Percentiles rank a stretch among this genome's conserved stretches.
These are phyloP conservation scores for Aurelia aurita complex sp. Pacific DNA, from an alignment of 30 jellyfish, hydroid and myxozoan species.

Conservation along the genomic window DNA sequence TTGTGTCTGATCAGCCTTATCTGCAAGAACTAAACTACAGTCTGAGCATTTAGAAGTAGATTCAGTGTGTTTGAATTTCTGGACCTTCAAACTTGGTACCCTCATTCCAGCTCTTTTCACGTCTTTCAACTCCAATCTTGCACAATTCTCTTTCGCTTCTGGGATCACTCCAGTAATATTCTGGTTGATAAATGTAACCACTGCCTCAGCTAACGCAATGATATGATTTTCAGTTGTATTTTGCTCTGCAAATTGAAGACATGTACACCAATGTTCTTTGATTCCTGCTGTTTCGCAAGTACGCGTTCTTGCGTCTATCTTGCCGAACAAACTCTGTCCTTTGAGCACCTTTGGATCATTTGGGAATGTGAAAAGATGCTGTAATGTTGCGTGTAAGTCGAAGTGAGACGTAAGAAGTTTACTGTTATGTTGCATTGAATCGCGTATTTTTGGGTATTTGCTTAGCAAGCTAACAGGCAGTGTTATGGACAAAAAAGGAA, in stretches of 20 bases:
- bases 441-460: constrained; percentile 1
- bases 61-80: background rate
- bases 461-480: constrained; percentile 26
- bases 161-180: background rate
- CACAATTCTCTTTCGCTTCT: constrained; percentile 17
- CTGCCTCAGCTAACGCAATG: background rate
- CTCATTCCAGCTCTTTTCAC: constrained; percentile 23
- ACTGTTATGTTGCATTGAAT: constrained; percentile 14
- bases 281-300: constrained; percentile 72
- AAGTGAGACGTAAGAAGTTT: constrained; percentile 51
- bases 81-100: constrained; percentile 4
- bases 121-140: background rate
- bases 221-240: background rate
- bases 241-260: constrained; percentile 18
- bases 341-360: background rate
- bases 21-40: background rate
- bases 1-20: background rate
- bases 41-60: background rate
- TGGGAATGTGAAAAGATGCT: constrained; percentile 49
- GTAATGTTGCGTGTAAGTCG: constrained; percentile 57
- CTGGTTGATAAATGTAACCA: constrained; percentile 4
- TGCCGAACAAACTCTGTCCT: constrained; percentile 70
- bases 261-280: constrained; percentile 72
- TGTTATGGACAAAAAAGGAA: constrained; percentile 50
- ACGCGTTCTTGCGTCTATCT: constrained; percentile 51